Evolutionary conservation across 2,888 invertebrate genomes (phyloP), one percentile per base, ranked within the genome.

Genomic region (Parascotia fuliginaria): DNA sequence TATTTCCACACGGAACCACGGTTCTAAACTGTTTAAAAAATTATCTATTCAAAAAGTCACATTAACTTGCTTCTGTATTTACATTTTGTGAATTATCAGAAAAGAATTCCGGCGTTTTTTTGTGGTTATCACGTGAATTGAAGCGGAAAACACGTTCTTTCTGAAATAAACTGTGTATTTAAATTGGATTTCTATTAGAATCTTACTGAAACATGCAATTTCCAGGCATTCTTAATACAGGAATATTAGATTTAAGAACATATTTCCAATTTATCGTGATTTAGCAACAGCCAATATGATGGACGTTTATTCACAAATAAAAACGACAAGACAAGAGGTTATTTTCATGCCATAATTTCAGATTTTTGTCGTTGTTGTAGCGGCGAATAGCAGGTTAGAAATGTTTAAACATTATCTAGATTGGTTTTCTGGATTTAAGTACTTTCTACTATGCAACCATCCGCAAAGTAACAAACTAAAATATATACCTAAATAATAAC

Each of bases 1-100:
- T 85, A 81, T 79, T 73, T 71, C 60, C 61, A 76, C 65, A 67
- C 52, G 48, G 60, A 64, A 77, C 59, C 52, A 51, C 42, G 49
- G 49, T 57, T 33, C 40, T 44, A 43, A 55, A 51, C 57, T 56
- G 55, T 57, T 61, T 42, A 46, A 59, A 65, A 71, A 65, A 63
- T 45, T 65, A 37, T 54, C 50, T 58, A 11, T 44, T 32, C 1
- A 29, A 42, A 39, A 58, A 41, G 45, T 55, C 49, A 51, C 58
- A 49, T 59, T 45, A 9, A 16, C 41, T 12, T 11, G 31, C 6
- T 16, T 31, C 42, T 45, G 47, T 53, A 46, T 41, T 19, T 16
- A 33, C 34, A 39, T 63, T 63, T 15, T 28, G 31, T 37, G 7
- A 52, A 48, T 48, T 54, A 19, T 12, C 9, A 37, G n/a, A 29